A percentile compares a stretch with the other conserved stretches of the same genome.
Evolutionary conservation across 2,888 invertebrate species (phyloP).

Genomic region (Cephus spinipes): DNA sequence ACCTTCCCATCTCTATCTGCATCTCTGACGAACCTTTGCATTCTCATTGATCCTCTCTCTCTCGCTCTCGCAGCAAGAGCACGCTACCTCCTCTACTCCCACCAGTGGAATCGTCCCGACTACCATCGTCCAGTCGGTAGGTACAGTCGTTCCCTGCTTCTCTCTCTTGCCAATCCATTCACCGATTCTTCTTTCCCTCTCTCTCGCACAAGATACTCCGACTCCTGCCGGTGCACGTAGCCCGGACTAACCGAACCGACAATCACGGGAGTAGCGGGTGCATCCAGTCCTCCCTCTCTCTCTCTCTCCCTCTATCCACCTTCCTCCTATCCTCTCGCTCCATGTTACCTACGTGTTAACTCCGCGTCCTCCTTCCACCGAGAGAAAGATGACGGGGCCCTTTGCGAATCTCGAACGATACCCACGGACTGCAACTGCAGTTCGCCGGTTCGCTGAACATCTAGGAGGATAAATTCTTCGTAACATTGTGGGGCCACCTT

Average conservation of each 20-base stretch:
- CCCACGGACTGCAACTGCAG: neutral
- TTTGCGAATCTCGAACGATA: neutral
- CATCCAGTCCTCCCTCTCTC: neutral
- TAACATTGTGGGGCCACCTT: neutral
- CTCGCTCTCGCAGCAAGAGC: constrained; percentile 19
- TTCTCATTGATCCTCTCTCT: constrained; percentile 25
- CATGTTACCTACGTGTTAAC: too few relatives aligned
- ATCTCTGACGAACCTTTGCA: constrained; percentile 14
- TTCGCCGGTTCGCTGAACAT: neutral
- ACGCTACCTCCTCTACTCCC: neutral
- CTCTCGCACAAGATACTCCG: neutral
- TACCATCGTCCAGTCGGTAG: neutral
- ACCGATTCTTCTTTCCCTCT: constrained; percentile 2
- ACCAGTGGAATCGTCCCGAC: neutral
- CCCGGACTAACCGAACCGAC: neutral
- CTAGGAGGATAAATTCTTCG: neutral
- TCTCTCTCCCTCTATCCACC: too few relatives aligned
- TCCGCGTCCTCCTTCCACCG: neutral
- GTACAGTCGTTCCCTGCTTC: constrained; percentile 5
- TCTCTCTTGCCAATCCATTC: constrained; percentile 10
- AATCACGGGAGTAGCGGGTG: constrained; percentile 1
- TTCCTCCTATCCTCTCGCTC: neutral
- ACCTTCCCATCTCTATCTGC: constrained; percentile 24
- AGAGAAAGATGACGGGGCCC: neutral
- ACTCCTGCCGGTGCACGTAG: neutral